Conservation (phyloP, 2,888 invertebrate species). For the Torymus tubicola region DNA sequence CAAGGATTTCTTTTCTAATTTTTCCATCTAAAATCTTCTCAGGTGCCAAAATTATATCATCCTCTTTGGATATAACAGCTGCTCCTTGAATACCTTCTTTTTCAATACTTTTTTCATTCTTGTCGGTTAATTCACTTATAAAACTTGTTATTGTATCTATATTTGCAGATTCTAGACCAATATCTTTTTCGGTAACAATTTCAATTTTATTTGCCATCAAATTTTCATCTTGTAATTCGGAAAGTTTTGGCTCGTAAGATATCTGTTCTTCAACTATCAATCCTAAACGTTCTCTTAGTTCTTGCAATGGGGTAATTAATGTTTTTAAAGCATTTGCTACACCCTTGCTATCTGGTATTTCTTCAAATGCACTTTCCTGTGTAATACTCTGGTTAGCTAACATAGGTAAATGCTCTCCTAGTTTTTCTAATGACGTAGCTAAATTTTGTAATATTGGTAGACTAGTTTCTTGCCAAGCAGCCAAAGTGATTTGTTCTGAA, state of each 20-base stretch:
- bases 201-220: neutral
- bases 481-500: conserved; percentile 56
- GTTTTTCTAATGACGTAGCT: conserved; percentile 59
- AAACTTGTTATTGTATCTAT: too few relatives aligned
- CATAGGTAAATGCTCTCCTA: conserved; percentile 60
- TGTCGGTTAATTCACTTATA: too few relatives aligned
- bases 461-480: conserved; percentile 60
- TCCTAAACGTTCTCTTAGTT: conserved; percentile 61
- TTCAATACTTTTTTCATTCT: neutral
- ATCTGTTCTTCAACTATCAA: conserved; percentile 60
- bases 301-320: conserved; percentile 59
- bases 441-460: conserved; percentile 62
- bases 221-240: conserved; percentile 28
- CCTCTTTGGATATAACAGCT: neutral
- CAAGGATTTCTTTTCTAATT: too few relatives aligned
- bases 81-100: neutral
- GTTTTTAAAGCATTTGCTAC: conserved; percentile 51
- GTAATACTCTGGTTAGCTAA: conserved; percentile 45
- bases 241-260: conserved; percentile 54
- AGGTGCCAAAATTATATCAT: too few relatives aligned
- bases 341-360: conserved; percentile 5
- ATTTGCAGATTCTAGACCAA: too few relatives aligned
- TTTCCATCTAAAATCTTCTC: too few relatives aligned
- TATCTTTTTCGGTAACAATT: neutral
- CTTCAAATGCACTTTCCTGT: conserved; percentile 29